These are phyloP conservation scores for Volucella bombylans DNA, from an alignment of 2,888 invertebrate species.

Conservation along the genomic window DNA sequence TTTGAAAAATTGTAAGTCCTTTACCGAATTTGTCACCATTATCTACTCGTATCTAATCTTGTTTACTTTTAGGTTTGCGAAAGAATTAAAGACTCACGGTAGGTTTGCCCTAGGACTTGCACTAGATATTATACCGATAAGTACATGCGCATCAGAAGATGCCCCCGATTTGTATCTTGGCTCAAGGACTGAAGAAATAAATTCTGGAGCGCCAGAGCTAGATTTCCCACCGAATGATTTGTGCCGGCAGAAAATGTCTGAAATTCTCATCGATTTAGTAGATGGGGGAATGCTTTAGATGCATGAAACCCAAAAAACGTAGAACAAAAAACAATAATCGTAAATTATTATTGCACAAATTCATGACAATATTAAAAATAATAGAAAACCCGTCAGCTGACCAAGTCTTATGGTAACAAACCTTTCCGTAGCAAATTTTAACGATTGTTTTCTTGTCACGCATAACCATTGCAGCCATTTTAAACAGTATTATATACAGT, in stretches of 20 bases:
- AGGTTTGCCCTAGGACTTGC: slow-evolving; percentile 88
- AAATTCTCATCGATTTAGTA: slow-evolving; percentile 87
- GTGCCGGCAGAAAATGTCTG: slow-evolving; percentile 87
- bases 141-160: slow-evolving; percentile 87
- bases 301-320: not conserved
- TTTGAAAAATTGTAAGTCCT: slow-evolving; percentile 84
- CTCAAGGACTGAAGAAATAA: slow-evolving; percentile 77
- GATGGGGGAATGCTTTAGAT: slow-evolving; percentile 85
- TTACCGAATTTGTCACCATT: not conserved
- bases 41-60: not conserved
- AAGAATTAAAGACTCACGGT: slow-evolving; percentile 86
- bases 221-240: slow-evolving; percentile 84
- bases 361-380: slow-evolving; percentile 46
- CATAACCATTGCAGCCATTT: not conserved
- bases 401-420: not conserved
- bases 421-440: not conserved
- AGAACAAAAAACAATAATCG: not conserved
- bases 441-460: slow-evolving; percentile 13
- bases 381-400: slow-evolving; percentile 1
- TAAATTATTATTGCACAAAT: slow-evolving; percentile 36
- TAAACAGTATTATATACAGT: slow-evolving; percentile 47
- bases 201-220: slow-evolving; percentile 79
- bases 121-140: slow-evolving; percentile 88
- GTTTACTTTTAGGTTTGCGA: slow-evolving; percentile 83
- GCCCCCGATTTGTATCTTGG: slow-evolving; percentile 87